Evolutionary conservation across 2,797 vertebrate genomes (phyloP), one percentile per base, ranked within the genome.

Genomic region (Tachyglossus aculeatus): DNA sequence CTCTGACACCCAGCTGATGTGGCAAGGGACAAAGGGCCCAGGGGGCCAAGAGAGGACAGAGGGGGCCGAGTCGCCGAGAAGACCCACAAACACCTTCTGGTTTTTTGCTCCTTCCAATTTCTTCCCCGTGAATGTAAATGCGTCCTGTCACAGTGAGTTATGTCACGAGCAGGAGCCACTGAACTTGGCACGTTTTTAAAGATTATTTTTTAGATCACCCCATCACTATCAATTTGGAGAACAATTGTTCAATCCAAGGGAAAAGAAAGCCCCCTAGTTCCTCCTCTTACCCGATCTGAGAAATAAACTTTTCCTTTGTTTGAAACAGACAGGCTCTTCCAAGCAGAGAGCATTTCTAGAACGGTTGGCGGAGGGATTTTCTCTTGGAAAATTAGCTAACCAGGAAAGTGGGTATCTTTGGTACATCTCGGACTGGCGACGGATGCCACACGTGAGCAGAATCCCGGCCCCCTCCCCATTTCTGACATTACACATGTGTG

Each of bases 201-300:
- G 83, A 87, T 87, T 86, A 86, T 87, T 81, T 86, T 84, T 81
- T 79, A 86, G 83, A 87, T 86, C 79, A 84, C 83, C 83, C 54
- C 84, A 87, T 87, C 81, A 79, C 83, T 82, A 87, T 86, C 81
- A 72, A 82, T 87, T 87, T 86, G 81, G 82, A 73, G 74, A 82
- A 81, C 76, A 60, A 87, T 80, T 87, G 85, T 87, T 87, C 85
- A 87, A 83, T 83, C 85, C 62, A n/a, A n/a, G n/a, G n/a, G 74
- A 81, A 85, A 87, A 85, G 87, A 83, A 87, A 87, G 85, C 80
- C 80, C 85, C 83, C n/a, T n/a, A n/a, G n/a, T n/a, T 83, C 76
- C 82, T 76, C 74, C 61, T 81, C 85, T 78, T n/a, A 78, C 79
- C 76, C 82, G 71, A 83, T 76, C 83, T 83, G 76, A 80, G 83